Base-by-base conservation (phyloP, 1,140 invertebrate species). In the Cydia fagiglandana region DNA sequence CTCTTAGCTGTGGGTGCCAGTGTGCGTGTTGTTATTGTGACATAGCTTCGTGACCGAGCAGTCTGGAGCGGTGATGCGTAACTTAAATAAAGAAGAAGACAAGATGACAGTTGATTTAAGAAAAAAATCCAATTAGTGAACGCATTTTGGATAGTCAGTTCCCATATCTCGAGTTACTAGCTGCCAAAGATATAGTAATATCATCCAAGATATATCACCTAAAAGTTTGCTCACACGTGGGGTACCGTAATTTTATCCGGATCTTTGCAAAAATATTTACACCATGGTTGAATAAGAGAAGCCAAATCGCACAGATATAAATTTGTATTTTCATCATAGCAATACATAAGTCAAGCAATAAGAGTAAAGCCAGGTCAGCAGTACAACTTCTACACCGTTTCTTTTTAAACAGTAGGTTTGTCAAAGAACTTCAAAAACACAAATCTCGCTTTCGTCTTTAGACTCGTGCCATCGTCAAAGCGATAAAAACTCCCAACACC, bases 41-140 rank as follows among this genome's bases (percentile, higher is more conserved):
- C 74, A 78, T 78, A 38, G 76, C 78, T 61, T 74, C 73, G 75
- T 78, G 74, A 78, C 73, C 38, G 76, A 78, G 74, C 76, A 45
- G 28, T 28, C 68, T 78, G 74, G 68, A 30, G 75, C 78, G 76
- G 34, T 78, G 45, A 77, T 47, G 76, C 78, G 80, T 50, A 79
- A 81, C 77, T 73, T 17, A 34, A n/a, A n/a, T 38, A 38, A n/a
- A 38, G 30, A n/a, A 41, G 7, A 41, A 10, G 20, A 45, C 10
- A 68, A 41, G 34, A 7, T 38, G 9, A 38, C 7, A 38, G 38
- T 41, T 10, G 38, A 41, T 41, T 41, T 41, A 10, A 41, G 34
- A 34, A 34, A 34, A 34, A 34, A 34, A 5, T 34, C 30, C 30
- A 34, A 24, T 24, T 24, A 24, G 24, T 24, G 24, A 24, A 24